phyloP scores from a whole-genome alignment of 2,888 invertebrate genomes.

The Himalopsyche tibetana region DNA sequence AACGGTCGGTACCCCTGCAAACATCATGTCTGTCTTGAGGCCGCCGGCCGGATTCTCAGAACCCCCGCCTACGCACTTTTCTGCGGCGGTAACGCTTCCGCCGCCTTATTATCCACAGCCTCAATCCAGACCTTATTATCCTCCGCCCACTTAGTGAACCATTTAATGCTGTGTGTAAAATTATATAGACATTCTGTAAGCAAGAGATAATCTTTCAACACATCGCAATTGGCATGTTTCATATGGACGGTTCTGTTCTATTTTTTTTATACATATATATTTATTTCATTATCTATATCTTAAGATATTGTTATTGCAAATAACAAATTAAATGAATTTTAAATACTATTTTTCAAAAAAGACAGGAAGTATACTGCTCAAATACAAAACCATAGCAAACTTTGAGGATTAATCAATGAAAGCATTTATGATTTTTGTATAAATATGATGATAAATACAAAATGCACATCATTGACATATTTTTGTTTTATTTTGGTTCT shows the following conservation, averaged over 20 bases:
- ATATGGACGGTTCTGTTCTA: too few relatives aligned
- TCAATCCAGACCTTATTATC: constrained; percentile 73
- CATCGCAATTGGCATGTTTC: not conserved
- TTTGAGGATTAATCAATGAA: not conserved
- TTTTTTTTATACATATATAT: not conserved
- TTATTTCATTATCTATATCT: not conserved
- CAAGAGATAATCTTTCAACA: not conserved
- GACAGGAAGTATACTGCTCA: not conserved
- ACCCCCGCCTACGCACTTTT: constrained; percentile 69
- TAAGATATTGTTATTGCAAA: not conserved
- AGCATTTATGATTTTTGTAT: constrained; percentile 20
- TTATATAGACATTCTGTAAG: constrained; percentile 9
- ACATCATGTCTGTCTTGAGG: constrained; percentile 69
- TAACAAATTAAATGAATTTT: not conserved
- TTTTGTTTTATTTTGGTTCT: constrained; percentile 1
- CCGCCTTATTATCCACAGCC: constrained; percentile 73
- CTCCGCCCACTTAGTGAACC: constrained; percentile 70
- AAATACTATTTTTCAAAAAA: not conserved
- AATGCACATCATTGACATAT: constrained; percentile 11
- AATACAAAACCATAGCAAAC: constrained; percentile 1
- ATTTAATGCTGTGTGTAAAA: not conserved
- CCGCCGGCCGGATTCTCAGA: constrained; percentile 67
- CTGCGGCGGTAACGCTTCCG: constrained; percentile 72
- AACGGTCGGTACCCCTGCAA: constrained; percentile 69
- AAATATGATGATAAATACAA: constrained; percentile 1